Conservation (phyloP, 2,888 invertebrate species). For the Drosophila neonasuta region DNA sequence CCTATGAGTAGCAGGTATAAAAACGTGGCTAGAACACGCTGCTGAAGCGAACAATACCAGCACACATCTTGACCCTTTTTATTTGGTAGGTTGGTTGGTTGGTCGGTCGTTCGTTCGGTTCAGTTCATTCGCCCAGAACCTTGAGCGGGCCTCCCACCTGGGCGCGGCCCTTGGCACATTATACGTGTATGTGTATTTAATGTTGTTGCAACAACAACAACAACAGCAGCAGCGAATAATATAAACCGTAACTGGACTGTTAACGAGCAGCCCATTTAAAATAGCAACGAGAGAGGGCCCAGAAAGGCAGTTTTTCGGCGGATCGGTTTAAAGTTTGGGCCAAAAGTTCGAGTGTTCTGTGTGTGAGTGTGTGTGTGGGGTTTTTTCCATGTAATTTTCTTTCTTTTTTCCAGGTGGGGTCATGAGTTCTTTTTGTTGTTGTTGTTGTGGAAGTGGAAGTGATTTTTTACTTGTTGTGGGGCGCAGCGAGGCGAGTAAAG, state of each 20-base stretch:
- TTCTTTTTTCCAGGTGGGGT: constrained; percentile 16
- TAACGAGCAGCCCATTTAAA: constrained; percentile 59
- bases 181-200: constrained; percentile 57
- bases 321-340: constrained; percentile 38
- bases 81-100: constrained; percentile 9
- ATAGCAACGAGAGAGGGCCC: constrained; percentile 28
- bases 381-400: constrained; percentile 11
- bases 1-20: neutral
- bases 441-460: constrained; percentile 8
- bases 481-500: constrained; percentile 37
- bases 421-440: constrained; percentile 15
- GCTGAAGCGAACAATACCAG: constrained; percentile 5
- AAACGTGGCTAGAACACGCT: constrained; percentile 12
- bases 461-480: constrained; percentile 13
- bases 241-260: constrained; percentile 34
- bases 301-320: constrained; percentile 23
- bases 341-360: constrained; percentile 13
- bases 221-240: constrained; percentile 6
- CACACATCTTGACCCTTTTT: constrained; percentile 57
- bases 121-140: constrained; percentile 59
- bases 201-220: constrained; percentile 42
- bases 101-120: constrained; percentile 5
- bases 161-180: constrained; percentile 44
- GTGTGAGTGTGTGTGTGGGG: neutral
- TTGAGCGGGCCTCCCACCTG: constrained; percentile 32